These are phyloP conservation scores for Globicephala melas DNA, from an alignment of 2,113 vertebrate genomes.

Conservation along the genomic window DNA sequence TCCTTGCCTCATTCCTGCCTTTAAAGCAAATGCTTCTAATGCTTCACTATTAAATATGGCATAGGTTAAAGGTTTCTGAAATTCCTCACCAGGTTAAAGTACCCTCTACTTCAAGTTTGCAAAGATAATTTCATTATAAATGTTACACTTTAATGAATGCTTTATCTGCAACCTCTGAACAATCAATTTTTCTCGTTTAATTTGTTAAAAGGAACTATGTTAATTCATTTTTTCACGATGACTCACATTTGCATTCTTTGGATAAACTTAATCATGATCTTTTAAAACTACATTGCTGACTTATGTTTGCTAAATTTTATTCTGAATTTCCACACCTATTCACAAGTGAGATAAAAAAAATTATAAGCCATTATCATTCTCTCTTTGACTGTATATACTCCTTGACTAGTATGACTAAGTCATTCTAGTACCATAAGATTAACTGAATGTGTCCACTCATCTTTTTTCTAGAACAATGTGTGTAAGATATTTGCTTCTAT, in stretches of 20 bases:
- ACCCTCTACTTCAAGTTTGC: neutral
- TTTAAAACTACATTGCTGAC: neutral
- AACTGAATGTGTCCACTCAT: neutral
- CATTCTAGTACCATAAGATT: neutral
- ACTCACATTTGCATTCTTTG: neutral
- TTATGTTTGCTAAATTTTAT: neutral
- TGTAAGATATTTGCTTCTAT: neutral
- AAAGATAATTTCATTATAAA: neutral
- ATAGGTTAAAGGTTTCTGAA: neutral
- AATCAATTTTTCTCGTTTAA: neutral
- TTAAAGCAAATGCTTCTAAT: neutral
- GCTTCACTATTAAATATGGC: neutral
- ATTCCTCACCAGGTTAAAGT: neutral
- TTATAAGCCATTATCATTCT: neutral
- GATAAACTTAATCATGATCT: neutral
- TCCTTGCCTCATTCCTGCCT: neutral
- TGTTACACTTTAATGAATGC: neutral
- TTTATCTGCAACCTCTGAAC: neutral
- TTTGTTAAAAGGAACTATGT: neutral
- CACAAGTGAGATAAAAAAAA: neutral
- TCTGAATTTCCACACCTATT: neutral
- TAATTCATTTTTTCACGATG: neutral
- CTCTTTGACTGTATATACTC: neutral
- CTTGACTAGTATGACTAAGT: neutral
- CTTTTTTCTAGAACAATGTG: neutral